phyloP scores from a whole-genome alignment of 2,888 invertebrate genomes.

The Dynastes tityus region DNA sequence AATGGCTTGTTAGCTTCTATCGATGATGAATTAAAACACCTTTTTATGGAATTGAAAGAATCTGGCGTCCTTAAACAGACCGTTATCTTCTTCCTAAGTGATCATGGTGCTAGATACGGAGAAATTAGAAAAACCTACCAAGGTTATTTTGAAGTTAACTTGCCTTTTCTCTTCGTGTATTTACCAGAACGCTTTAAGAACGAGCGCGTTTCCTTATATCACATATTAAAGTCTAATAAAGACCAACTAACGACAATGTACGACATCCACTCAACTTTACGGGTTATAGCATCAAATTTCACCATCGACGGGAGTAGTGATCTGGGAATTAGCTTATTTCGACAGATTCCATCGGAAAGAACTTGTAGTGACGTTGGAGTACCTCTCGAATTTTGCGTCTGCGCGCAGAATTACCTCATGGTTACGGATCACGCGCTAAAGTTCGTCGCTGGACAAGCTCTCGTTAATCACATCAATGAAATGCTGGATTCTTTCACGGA shows the following conservation, averaged over 20 bases:
- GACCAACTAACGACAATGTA: constrained; percentile 84
- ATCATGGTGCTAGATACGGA: constrained; percentile 92
- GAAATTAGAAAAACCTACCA: constrained; percentile 86
- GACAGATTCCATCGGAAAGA: constrained; percentile 79
- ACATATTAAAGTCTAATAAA: constrained; percentile 78
- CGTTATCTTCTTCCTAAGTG: constrained; percentile 82
- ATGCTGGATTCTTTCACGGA: constrained; percentile 75
- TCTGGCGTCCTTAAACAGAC: constrained; percentile 77
- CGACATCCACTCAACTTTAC: constrained; percentile 85
- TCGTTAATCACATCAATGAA: constrained; percentile 79
- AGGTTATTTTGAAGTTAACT: constrained; percentile 87
- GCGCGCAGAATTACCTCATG: constrained; percentile 78
- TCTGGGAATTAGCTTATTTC: constrained; percentile 83
- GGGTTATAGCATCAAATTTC: constrained; percentile 75
- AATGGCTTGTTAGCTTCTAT: constrained; percentile 83
- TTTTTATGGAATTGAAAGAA: constrained; percentile 74
- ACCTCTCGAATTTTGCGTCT: constrained; percentile 89
- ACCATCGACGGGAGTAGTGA: constrained; percentile 62
- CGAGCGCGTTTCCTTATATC: constrained; percentile 75
- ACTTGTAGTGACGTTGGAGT: constrained; percentile 86
- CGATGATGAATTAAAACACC: constrained; percentile 76
- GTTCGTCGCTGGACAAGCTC: constrained; percentile 73
- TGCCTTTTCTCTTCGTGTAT: constrained; percentile 84
- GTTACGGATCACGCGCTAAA: constrained; percentile 73
- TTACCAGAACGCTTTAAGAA: constrained; percentile 82